Percentiles rank a stretch among this genome's conserved stretches.
phyloP scores from a whole-genome alignment of 2,797 vertebrate species.

The Chromis chromis region DNA sequence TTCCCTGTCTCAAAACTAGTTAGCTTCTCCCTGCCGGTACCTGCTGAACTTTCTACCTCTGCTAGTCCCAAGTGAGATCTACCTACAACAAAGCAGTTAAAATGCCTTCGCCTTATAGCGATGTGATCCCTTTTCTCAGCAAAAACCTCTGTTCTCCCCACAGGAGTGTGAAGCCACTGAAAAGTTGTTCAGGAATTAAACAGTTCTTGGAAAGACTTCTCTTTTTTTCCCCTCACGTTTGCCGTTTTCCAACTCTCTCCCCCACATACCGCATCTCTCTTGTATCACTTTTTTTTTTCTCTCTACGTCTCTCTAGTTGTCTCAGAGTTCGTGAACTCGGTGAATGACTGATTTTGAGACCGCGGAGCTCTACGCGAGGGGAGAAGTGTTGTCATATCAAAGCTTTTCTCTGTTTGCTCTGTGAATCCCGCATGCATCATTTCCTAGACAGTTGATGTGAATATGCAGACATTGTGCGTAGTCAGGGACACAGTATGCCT shows the following conservation, averaged over 20 bases:
- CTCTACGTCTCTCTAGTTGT: constrained; percentile 24
- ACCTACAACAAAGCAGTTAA: constrained; percentile 57
- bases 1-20: constrained; percentile 43
- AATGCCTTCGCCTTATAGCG: constrained; percentile 44
- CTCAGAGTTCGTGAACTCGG: constrained; percentile 72
- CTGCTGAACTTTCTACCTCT: constrained; percentile 72
- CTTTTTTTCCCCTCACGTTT: constrained; percentile 23
- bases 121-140: constrained; percentile 65
- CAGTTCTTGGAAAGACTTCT: constrained; percentile 55
- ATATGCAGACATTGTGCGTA: constrained; percentile 37
- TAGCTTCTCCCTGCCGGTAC: constrained; percentile 34
- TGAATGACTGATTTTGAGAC: constrained; percentile 60
- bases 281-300: constrained; percentile 21
- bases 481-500: constrained; percentile 33
- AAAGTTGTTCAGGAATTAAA: constrained; percentile 38
- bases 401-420: constrained; percentile 59
- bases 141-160: constrained; percentile 51
- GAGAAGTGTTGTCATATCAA: constrained; percentile 66
- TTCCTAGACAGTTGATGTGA: constrained; percentile 55
- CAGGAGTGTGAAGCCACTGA: constrained; percentile 43
- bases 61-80: constrained; percentile 47
- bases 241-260: constrained; percentile 12
- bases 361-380: constrained; percentile 23
- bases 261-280: constrained; percentile 12
- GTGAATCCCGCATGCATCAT: constrained; percentile 42